Evolutionary conservation across 2,113 vertebrate species (phyloP), one percentile per base, ranked within the genome.

Genomic region (Eurypyga helias): DNA sequence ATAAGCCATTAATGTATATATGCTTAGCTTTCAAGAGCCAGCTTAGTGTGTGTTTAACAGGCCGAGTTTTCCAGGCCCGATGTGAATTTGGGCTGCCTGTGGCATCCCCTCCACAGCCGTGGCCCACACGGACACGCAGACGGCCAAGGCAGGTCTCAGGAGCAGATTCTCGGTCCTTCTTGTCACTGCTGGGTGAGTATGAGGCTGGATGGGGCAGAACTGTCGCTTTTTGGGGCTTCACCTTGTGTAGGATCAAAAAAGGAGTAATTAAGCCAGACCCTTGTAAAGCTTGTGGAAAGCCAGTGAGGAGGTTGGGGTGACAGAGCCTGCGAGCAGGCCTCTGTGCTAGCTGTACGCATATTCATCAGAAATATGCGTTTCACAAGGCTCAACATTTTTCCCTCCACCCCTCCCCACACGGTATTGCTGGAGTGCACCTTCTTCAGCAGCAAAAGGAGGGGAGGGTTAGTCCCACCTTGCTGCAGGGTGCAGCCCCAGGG

Each of bases 161-260:
- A 1, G 31, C 2, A 4, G 67, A 17, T 28, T 31, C 5, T 4
- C 2, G 0, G 28, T 33, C 16, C 28, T 3, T 0, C 43, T 46
- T 52, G 33, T 34, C 45, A 7, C 46, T 67, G 38, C 11, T 1
- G 2, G 6, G 21, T 25, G 49, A 16, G 18, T 38, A 14, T 11
- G 45, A 34, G 34, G n/a, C 31, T 55, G 46, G 21, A 55, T 31
- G n/a, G 38, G 43, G 19, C n/a, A 94, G n/a, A 78, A 34, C 24
- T 28, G 2, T 21, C 26, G n/a, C 17, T 38, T 43, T 34, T 43
- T 10, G 29, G 60, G 26, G 5, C 49, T 25, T 72, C 14, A 33
- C 14, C 19, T 52, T 26, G 2, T 4, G 29, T 11, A 29, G 29
- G 36, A 67, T 17, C 29, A 62, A 34, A 43, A n/a, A 55, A 64